Evolutionary conservation across 2,797 vertebrate species (phyloP).

Genomic region (Podarcis lilfordi): DNA sequence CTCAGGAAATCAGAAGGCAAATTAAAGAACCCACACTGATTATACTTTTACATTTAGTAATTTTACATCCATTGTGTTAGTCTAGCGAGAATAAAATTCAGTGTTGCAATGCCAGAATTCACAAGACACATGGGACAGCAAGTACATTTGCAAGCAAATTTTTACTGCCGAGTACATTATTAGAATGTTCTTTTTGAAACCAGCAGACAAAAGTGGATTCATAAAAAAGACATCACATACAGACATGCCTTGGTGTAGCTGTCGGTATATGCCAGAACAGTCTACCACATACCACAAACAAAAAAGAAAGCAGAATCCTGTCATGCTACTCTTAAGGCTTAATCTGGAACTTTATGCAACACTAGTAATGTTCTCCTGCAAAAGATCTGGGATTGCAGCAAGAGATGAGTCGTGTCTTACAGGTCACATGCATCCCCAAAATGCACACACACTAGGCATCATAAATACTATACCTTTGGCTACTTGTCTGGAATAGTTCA

Average conservation of each 20-base stretch:
- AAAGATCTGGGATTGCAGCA: background rate
- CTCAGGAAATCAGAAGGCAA: background rate
- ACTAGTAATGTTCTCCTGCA: background rate
- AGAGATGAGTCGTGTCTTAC: background rate
- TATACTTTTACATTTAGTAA: background rate
- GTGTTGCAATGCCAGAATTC: slow-evolving; percentile 1
- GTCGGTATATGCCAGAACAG: background rate
- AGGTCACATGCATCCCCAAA: background rate
- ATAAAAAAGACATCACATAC: background rate
- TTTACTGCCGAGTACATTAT: background rate
- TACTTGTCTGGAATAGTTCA: slow-evolving; percentile 4
- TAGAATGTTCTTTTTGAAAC: background rate
- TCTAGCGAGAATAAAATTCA: background rate
- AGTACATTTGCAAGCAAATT: background rate
- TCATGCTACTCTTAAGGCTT: background rate
- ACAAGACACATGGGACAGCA: background rate
- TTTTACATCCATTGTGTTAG: background rate
- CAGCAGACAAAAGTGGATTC: background rate
- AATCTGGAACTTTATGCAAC: background rate
- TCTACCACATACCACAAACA: background rate
- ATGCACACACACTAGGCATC: background rate
- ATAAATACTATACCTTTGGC: background rate
- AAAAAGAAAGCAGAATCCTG: background rate
- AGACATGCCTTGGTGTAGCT: background rate
- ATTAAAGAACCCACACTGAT: background rate